Evolutionary conservation across 2,888 invertebrate species (phyloP).

Genomic region (Hypomecis atomaria): DNA sequence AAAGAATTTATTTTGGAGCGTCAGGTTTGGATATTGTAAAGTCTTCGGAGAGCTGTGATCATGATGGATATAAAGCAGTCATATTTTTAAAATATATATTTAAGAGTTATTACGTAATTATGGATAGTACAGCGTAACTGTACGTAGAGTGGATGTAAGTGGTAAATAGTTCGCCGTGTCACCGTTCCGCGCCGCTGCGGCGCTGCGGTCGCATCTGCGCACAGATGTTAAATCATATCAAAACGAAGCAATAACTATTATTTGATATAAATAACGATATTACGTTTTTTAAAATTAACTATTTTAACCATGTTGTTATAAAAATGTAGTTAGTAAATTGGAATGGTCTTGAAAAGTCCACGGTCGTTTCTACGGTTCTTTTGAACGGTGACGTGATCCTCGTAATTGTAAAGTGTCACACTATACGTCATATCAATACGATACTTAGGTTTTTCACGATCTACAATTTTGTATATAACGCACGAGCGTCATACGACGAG

Average conservation of each 20-base stretch:
- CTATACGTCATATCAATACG: slow-evolving; percentile 76
- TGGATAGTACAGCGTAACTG: slow-evolving; percentile 64
- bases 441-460: slow-evolving; percentile 59
- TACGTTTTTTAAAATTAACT: slow-evolving; percentile 77
- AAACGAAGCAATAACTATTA: slow-evolving; percentile 83
- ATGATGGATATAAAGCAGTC: slow-evolving; percentile 83
- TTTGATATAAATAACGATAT: slow-evolving; percentile 75
- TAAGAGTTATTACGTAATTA: slow-evolving; percentile 82
- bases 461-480: slow-evolving; percentile 57
- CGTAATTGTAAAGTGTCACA: slow-evolving; percentile 67
- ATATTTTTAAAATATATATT: slow-evolving; percentile 83
- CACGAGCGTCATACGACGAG: slow-evolving; percentile 33
- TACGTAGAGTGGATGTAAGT: slow-evolving; percentile 48
- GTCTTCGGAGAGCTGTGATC: slow-evolving; percentile 84
- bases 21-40: slow-evolving; percentile 80
- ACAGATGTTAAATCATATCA: slow-evolving; percentile 79
- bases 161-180: slow-evolving; percentile 17
- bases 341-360: slow-evolving; percentile 80
- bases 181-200: slow-evolving; percentile 6
- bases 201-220: slow-evolving; percentile 53
- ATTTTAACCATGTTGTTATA: slow-evolving; percentile 83
- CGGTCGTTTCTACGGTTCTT: slow-evolving; percentile 80
- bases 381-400: slow-evolving; percentile 75
- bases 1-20: slow-evolving; percentile 84
- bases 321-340: slow-evolving; percentile 81